Conservation (phyloP, 2,888 invertebrate genomes). For the Melangyna quadrimaculata region DNA sequence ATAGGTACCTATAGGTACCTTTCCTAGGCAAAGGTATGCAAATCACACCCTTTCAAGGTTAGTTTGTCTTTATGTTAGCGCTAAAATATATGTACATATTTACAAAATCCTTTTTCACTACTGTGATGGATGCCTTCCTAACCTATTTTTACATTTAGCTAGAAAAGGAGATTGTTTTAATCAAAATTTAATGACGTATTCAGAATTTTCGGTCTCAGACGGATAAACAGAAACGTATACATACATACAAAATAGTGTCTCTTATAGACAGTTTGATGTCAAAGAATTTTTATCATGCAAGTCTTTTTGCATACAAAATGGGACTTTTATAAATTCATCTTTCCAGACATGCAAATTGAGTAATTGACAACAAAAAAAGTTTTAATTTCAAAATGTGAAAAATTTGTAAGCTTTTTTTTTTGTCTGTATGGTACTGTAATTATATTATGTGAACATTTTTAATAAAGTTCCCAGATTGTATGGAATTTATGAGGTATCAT, state of each 20-base stretch:
- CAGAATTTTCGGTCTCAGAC: neutral
- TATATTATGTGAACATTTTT: no score
- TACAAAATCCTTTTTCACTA: neutral
- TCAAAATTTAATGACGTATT: neutral
- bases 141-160: neutral
- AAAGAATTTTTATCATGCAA: neutral
- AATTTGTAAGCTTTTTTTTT: no score
- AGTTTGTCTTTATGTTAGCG: neutral
- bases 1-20: neutral
- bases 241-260: neutral
- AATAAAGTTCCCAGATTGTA: no score
- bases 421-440: no score
- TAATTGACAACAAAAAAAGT: neutral
- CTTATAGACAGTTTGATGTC: neutral
- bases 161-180: neutral
- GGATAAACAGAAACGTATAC: neutral
- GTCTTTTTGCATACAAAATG: neutral
- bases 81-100: neutral
- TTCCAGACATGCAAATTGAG: neutral
- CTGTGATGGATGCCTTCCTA: neutral
- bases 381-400: no score
- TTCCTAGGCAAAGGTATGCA: neutral
- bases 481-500: no score
- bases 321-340: neutral
- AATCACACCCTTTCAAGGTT: neutral